Evolutionary conservation across 2,888 invertebrate species (phyloP).

Genomic region (Ophion slaviceki): DNA sequence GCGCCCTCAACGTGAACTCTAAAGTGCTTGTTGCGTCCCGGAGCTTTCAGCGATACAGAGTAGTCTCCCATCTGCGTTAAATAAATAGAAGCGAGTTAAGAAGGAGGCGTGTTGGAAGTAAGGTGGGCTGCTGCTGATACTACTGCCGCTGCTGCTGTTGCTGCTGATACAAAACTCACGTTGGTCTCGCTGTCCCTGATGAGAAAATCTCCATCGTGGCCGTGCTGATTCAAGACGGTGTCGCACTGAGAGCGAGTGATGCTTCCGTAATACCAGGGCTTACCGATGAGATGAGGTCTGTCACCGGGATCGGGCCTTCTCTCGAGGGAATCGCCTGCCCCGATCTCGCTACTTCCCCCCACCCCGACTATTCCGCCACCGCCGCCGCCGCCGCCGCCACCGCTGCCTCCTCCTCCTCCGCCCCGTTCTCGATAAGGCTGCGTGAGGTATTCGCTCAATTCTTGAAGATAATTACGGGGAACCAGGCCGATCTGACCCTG

Average conservation of each 20-base stretch:
- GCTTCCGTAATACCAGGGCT: slow-evolving; percentile 99
- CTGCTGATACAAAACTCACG: slow-evolving; percentile 87
- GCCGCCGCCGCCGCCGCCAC: neutral
- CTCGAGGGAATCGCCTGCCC: slow-evolving; percentile 84
- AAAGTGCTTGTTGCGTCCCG: slow-evolving; percentile 99
- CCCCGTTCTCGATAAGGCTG: slow-evolving; percentile 90
- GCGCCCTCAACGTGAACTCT: slow-evolving; percentile 97
- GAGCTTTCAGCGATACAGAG: slow-evolving; percentile 98
- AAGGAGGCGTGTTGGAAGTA: neutral
- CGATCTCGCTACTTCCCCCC: slow-evolving; percentile 74
- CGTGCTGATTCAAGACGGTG: slow-evolving; percentile 96
- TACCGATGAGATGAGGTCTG: slow-evolving; percentile 90
- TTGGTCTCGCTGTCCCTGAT: slow-evolving; percentile 99
- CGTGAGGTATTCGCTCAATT: slow-evolving; percentile 94
- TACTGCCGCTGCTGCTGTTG: neutral
- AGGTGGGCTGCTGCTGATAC: neutral
- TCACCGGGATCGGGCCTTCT: slow-evolving; percentile 85
- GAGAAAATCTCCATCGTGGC: slow-evolving; percentile 99
- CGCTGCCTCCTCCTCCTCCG: slow-evolving; percentile 57
- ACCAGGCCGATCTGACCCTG: slow-evolving; percentile 97
- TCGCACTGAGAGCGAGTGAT: slow-evolving; percentile 98
- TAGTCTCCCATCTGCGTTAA: slow-evolving; percentile 95
- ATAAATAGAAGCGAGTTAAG: neutral
- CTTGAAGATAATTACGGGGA: slow-evolving; percentile 97
- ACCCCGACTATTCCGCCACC: neutral